These are phyloP conservation scores for Dipodomys ordii DNA, from an alignment of 2,113 vertebrate genomes.

Conservation along the genomic window DNA sequence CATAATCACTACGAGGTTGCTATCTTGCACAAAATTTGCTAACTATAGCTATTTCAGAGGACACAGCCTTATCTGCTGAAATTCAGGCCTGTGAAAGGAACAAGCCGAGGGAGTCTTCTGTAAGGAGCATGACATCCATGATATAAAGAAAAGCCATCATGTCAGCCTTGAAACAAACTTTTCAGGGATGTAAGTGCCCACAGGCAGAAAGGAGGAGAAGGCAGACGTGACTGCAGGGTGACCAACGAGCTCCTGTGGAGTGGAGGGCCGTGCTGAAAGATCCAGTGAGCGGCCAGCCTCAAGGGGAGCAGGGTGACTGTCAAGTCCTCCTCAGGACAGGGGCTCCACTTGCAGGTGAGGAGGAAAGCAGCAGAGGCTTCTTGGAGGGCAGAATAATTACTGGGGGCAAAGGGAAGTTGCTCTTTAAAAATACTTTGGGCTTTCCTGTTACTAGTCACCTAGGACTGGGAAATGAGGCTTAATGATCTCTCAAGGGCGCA, in stretches of 20 bases:
- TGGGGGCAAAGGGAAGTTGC: background rate
- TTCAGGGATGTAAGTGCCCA: background rate
- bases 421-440: conserved; percentile 18
- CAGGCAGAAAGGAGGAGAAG: background rate
- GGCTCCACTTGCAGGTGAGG: background rate
- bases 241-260: background rate
- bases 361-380: background rate
- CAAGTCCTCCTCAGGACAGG: background rate
- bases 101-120: background rate
- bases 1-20: background rate
- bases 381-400: background rate
- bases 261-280: background rate
- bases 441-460: background rate
- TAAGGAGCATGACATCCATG: accelerated
- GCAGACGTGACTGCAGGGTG: background rate
- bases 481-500: background rate
- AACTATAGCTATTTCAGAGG: background rate
- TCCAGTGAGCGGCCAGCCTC: background rate
- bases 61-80: background rate
- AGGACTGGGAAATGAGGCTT: conserved; percentile 3
- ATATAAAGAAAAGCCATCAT: background rate
- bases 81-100: background rate
- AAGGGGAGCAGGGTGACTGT: background rate
- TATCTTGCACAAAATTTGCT: background rate
- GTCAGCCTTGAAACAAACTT: no score